phyloP scores from a whole-genome alignment of 2,888 invertebrate genomes.

The Auanema sp. region DNA sequence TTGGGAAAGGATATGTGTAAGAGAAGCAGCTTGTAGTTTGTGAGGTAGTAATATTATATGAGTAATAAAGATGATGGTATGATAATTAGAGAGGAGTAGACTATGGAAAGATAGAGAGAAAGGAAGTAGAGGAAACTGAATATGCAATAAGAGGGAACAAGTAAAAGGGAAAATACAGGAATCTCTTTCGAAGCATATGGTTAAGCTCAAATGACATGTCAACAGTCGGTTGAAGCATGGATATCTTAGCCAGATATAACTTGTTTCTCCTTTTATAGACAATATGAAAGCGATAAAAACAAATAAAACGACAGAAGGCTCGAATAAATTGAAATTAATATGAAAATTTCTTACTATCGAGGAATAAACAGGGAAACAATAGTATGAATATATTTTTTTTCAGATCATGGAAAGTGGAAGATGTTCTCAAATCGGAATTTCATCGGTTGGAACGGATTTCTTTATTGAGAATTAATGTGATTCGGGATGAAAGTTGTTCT shows the following conservation, averaged over 20 bases:
- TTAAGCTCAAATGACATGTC: too few species aligned
- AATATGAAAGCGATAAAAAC: too few species aligned
- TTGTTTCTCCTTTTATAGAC: too few species aligned
- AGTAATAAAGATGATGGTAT: slow-evolving; percentile 1
- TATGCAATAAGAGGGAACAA: slow-evolving; percentile 6
- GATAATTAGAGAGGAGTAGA: slow-evolving; percentile 5
- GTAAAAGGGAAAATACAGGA: slow-evolving; percentile 11
- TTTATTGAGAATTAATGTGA: slow-evolving; percentile 38
- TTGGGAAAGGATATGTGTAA: background rate
- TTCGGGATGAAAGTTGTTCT: slow-evolving; percentile 52
- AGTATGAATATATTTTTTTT: too few species aligned
- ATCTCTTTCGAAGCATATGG: too few species aligned
- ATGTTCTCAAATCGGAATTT: slow-evolving; percentile 37
- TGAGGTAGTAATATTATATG: too few species aligned
- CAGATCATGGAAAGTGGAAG: slow-evolving; percentile 50
- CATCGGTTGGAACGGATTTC: slow-evolving; percentile 42
- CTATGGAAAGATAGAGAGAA: background rate
- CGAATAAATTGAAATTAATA: too few species aligned
- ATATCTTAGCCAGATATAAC: too few species aligned
- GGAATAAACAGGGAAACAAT: too few species aligned
- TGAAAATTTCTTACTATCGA: too few species aligned
- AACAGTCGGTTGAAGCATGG: too few species aligned
- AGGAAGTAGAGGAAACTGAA: background rate
- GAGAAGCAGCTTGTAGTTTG: background rate
- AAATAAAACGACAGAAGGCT: too few species aligned